Evolutionary conservation across 2,888 invertebrate genomes (phyloP).

Genomic region (Agapostemon virescens): DNA sequence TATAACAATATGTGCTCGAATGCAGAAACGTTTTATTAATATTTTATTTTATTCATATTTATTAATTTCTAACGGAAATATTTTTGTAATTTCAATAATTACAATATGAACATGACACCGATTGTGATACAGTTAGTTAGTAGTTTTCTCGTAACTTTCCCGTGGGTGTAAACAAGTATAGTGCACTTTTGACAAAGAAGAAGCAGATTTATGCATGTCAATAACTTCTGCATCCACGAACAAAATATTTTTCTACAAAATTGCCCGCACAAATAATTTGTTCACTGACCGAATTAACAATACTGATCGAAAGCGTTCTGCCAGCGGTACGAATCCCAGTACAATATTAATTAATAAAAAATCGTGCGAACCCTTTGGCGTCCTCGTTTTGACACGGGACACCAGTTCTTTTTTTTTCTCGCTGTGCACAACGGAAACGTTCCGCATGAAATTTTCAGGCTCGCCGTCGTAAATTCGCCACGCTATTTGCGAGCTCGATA

Average conservation of each 20-base stretch:
- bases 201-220: no score
- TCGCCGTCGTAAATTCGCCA: conserved; percentile 32
- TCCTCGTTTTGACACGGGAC: background rate
- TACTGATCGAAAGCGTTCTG: background rate
- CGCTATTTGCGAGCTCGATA: conserved; percentile 23
- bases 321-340: background rate
- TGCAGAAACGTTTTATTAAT: no score
- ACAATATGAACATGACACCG: no score
- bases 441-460: conserved; percentile 31
- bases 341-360: background rate
- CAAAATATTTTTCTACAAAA: background rate
- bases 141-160: no score
- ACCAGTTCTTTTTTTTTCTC: background rate
- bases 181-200: no score
- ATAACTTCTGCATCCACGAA: background rate
- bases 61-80: no score
- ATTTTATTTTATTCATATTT: no score
- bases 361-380: background rate
- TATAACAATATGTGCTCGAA: no score
- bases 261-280: background rate
- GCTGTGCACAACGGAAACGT: background rate
- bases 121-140: no score
- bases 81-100: no score
- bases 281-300: background rate
- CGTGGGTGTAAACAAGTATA: no score